Base-by-base conservation (phyloP, 2,888 invertebrate species). In the Artemia sinica region DNA sequence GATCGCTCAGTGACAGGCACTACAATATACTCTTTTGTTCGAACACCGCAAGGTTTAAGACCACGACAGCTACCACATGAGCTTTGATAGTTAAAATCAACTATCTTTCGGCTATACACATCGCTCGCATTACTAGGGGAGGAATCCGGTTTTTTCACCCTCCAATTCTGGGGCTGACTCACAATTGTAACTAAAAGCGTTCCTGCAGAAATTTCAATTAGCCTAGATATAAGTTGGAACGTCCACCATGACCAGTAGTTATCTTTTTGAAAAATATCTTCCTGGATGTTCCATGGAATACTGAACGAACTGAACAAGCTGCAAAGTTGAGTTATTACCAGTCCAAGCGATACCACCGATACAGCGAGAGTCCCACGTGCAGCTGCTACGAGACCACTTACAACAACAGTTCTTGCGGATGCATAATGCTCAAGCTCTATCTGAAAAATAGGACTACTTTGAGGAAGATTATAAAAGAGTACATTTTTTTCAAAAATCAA, bases 281-380 rank as follows among this genome's bases (percentile, higher is more conserved):
- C 48, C 66, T 70, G 69, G 14, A 75, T 69, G 18, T 68, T 63
- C 70, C 70, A 70, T 9, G 70, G 70, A 8, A 71, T 11, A 74
- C 78, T 72, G 76, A 78, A 74, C 65, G 86, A 84, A 67, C 83
- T 84, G 74, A 86, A 83, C 67, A 88, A 82, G 2, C 89, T 90
- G 76, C 91, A 92, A 48, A 92, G 84, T 76, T 92, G 91, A 49
- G 92, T 82, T 13, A 85, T 85, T 1, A 90, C 90, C 80, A 91
- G 83, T 48, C 91, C 78, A 13, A 92, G 83, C 75, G 91, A 91
- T 49, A 92, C 80, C 73, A 93, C 79, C 0, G 92, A 90, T 0
- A 90, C 88, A 0, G 90, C 88, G 72, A 94, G 84, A 68, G 91
- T 91, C 71, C 92, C 89, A 73, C 91, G 90, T 69, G 92, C 89